phyloP scores from a whole-genome alignment of 2,888 invertebrate genomes.

The Chymomyza fuscimana region DNA sequence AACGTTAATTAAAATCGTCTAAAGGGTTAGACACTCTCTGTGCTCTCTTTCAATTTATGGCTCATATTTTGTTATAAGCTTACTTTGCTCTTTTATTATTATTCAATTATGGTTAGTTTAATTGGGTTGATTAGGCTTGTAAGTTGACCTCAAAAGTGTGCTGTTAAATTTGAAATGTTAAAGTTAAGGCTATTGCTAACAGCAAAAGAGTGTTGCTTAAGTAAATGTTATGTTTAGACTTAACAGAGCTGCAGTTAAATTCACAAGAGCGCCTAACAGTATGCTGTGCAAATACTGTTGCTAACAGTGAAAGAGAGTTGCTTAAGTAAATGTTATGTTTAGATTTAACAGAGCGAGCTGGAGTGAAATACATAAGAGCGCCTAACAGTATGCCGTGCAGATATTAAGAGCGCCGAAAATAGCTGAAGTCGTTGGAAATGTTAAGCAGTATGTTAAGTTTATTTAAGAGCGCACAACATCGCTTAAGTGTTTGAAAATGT shows the following conservation, averaged over 20 bases:
- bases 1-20: neutral
- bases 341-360: neutral
- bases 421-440: neutral
- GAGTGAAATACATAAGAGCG: neutral
- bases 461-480: neutral
- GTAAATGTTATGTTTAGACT: neutral
- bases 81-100: neutral
- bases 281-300: neutral
- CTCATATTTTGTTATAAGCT: neutral
- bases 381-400: neutral
- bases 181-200: neutral
- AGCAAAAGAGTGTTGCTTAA: constrained; percentile 13
- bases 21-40: neutral
- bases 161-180: neutral
- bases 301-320: constrained; percentile 24
- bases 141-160: neutral
- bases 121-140: neutral
- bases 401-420: neutral
- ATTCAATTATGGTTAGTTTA: neutral
- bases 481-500: neutral
- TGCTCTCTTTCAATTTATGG: neutral
- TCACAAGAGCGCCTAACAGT: neutral
- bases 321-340: neutral
- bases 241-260: neutral
- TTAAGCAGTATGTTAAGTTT: neutral